These are phyloP conservation scores for Nomada flava DNA, from an alignment of 2,888 invertebrate species.

Conservation along the genomic window DNA sequence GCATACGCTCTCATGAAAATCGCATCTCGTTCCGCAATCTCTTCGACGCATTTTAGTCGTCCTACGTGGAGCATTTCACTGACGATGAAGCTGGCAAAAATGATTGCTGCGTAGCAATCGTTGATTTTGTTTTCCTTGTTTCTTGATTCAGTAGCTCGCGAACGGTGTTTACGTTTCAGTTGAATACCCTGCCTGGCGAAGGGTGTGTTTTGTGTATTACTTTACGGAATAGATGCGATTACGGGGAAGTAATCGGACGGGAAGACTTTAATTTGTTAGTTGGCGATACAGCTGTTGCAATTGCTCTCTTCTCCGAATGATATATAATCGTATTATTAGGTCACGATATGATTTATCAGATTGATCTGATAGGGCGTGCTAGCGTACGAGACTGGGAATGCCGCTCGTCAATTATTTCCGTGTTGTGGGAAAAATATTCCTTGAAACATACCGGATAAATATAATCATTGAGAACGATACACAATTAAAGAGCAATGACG, in stretches of 20 bases:
- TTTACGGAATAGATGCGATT: too few species aligned
- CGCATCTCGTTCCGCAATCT: not conserved
- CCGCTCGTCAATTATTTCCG: conserved; percentile 9
- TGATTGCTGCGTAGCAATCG: not conserved
- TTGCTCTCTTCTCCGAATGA: too few species aligned
- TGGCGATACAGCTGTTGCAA: too few species aligned
- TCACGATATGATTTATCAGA: not conserved
- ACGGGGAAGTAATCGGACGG: too few species aligned
- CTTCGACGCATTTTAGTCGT: not conserved
- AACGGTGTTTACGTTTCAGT: too few species aligned
- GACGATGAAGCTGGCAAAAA: not conserved
- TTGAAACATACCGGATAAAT: not conserved
- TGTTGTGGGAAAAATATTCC: not conserved
- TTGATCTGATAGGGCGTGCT: not conserved
- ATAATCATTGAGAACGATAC: not conserved
- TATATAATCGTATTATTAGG: not conserved
- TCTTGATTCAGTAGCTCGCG: too few species aligned
- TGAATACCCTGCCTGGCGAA: too few species aligned
- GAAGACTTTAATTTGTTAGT: too few species aligned
- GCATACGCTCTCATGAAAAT: conserved; percentile 18
- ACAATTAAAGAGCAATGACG: not conserved
- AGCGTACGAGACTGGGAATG: not conserved
- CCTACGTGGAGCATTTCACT: too few species aligned
- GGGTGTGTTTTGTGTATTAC: too few species aligned
- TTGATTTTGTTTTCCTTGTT: not conserved